Percentiles rank a stretch among this genome's conserved stretches.
Conservation (phyloP, 1,140 invertebrate species). For the Caenorhabditis tropicalis region DNA sequence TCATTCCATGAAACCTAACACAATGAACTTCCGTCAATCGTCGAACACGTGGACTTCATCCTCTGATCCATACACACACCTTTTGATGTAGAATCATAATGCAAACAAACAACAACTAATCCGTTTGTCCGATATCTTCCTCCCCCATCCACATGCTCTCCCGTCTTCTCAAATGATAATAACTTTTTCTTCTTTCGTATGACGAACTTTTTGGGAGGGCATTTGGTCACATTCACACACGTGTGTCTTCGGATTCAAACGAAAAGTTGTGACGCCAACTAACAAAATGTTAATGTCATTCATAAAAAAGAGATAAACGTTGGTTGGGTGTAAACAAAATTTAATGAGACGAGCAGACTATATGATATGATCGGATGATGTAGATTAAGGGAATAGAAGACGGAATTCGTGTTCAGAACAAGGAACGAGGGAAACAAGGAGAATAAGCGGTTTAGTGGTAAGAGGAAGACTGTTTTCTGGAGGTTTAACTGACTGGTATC, state of each 20-base stretch:
- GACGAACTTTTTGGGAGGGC: neutral
- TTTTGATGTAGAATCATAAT: neutral
- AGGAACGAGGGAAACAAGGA: neutral
- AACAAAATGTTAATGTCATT: slow-evolving; percentile 20
- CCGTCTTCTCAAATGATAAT: neutral
- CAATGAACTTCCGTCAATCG: too few species aligned
- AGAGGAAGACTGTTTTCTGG: too few species aligned
- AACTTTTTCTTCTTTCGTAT: neutral
- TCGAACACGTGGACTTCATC: too few species aligned
- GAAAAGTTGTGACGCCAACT: slow-evolving; percentile 13
- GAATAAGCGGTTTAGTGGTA: too few species aligned
- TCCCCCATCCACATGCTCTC: neutral
- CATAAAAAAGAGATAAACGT: neutral
- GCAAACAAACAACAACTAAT: slow-evolving; percentile 35
- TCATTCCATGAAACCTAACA: too few species aligned
- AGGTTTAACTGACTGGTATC: too few species aligned
- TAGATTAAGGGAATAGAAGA: neutral
- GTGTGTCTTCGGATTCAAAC: neutral
- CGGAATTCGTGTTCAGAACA: neutral
- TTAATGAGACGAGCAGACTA: neutral
- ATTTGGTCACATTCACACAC: neutral
- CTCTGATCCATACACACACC: too few species aligned
- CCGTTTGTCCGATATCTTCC: neutral
- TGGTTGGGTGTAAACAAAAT: neutral
- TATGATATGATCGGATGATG: neutral